Evolutionary conservation across 2,888 invertebrate species (phyloP).

Genomic region (Agrotis exclamationis): DNA sequence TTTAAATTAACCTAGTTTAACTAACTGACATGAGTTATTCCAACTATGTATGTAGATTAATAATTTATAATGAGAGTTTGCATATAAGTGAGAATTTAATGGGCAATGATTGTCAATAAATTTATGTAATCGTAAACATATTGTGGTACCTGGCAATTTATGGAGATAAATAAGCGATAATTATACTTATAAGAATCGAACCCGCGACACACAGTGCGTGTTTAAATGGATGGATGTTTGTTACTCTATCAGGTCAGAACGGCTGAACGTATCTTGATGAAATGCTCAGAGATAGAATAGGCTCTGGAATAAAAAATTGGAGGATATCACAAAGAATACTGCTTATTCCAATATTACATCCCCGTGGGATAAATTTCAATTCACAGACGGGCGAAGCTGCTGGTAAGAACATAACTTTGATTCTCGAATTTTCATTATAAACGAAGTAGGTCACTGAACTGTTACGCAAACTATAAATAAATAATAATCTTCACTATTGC

Average conservation of each 20-base stretch:
- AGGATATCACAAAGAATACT: no score
- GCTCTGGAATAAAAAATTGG: no score
- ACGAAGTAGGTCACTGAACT: slow-evolving; percentile 26
- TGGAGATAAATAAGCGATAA: slow-evolving; percentile 10
- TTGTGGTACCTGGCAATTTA: slow-evolving; percentile 1
- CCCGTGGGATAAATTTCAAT: no score
- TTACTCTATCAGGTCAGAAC: no score
- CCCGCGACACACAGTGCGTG: no score
- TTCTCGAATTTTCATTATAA: neutral
- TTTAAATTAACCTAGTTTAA: slow-evolving; percentile 35
- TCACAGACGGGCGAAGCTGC: no score
- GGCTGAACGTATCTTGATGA: no score
- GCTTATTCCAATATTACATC: no score
- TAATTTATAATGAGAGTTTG: slow-evolving; percentile 23
- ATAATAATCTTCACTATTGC: slow-evolving; percentile 19
- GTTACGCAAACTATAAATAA: neutral
- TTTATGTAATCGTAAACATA: slow-evolving; percentile 15
- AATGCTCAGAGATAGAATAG: no score
- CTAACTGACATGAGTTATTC: slow-evolving; percentile 35
- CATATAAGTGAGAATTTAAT: slow-evolving; percentile 31
- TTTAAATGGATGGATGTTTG: no score
- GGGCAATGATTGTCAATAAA: slow-evolving; percentile 14
- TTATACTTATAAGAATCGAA: neutral
- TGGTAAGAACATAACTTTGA: neutral
- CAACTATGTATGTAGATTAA: slow-evolving; percentile 26